A percentile compares a stretch with the other conserved stretches of the same genome.
Conservation (phyloP, 2,888 invertebrate species). For the Hermaeophaga mercurialis region DNA sequence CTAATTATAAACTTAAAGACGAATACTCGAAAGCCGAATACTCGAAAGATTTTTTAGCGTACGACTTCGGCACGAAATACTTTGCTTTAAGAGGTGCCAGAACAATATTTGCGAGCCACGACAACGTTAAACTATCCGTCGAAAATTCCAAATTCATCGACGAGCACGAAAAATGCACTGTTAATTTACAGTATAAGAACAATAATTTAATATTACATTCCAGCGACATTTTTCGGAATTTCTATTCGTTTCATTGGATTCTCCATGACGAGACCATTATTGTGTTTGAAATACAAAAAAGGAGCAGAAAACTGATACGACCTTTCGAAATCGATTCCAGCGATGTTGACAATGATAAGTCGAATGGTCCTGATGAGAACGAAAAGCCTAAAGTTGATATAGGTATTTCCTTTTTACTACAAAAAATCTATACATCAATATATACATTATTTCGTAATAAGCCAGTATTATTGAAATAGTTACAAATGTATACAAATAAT, state of each 20-base stretch:
- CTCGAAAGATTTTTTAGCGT: constrained; percentile 36
- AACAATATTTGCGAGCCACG: constrained; percentile 46
- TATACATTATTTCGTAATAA: too few species aligned
- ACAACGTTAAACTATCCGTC: constrained; percentile 43
- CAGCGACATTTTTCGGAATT: constrained; percentile 22
- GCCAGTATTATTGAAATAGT: too few species aligned
- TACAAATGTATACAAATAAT: too few species aligned
- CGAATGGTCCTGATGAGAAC: neutral
- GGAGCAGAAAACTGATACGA: neutral
- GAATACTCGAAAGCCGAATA: constrained; percentile 28
- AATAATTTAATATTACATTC: constrained; percentile 41
- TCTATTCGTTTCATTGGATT: constrained; percentile 37
- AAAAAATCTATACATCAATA: too few species aligned
- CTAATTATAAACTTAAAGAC: constrained; percentile 28
- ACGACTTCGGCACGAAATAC: constrained; percentile 41
- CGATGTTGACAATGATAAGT: neutral
- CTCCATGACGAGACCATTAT: constrained; percentile 42
- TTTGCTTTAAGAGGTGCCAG: constrained; percentile 40
- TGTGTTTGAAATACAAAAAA: constrained; percentile 33
- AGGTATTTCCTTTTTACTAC: too few species aligned
- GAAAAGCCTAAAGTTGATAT: neutral
- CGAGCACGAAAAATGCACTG: constrained; percentile 40
- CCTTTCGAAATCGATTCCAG: neutral
- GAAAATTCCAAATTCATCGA: constrained; percentile 43
- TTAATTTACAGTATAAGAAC: constrained; percentile 36